These are phyloP conservation scores for Tinamus major DNA, from an alignment of 2,797 vertebrate species.

Conservation along the genomic window DNA sequence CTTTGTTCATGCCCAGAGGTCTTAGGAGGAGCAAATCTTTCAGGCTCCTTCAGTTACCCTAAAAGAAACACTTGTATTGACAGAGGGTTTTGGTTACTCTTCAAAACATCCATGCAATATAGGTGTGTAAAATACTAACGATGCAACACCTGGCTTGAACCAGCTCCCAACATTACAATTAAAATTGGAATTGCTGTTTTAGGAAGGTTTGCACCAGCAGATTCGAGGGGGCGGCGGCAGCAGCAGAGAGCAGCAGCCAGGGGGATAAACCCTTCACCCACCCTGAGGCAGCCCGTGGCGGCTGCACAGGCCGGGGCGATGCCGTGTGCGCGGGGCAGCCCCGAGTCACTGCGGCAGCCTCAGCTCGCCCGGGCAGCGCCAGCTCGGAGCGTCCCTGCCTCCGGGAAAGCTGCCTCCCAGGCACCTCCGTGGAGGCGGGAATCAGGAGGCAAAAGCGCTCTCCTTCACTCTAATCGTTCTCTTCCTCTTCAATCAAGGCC, in stretches of 20 bases:
- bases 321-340: neutral
- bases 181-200: neutral
- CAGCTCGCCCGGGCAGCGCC: neutral
- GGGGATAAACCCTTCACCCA: neutral
- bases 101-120: neutral
- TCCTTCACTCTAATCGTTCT: constrained; percentile 57
- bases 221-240: too few species aligned
- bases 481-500: constrained; percentile 62
- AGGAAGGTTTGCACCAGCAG: too few species aligned
- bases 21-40: neutral
- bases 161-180: neutral
- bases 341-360: neutral
- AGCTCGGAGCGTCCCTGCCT: neutral
- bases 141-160: neutral
- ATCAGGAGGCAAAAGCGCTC: constrained; percentile 5
- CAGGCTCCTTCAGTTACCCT: neutral
- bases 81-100: neutral
- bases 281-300: neutral
- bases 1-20: accelerated
- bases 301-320: neutral
- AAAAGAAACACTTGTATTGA: accelerated
- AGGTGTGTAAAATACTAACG: neutral
- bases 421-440: neutral
- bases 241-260: neutral
- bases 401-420: constrained; percentile 15